A percentile compares a stretch with the other conserved stretches of the same genome.
Evolutionary conservation across 2,113 vertebrate genomes (phyloP).

Genomic region (Platysteira castanea): DNA sequence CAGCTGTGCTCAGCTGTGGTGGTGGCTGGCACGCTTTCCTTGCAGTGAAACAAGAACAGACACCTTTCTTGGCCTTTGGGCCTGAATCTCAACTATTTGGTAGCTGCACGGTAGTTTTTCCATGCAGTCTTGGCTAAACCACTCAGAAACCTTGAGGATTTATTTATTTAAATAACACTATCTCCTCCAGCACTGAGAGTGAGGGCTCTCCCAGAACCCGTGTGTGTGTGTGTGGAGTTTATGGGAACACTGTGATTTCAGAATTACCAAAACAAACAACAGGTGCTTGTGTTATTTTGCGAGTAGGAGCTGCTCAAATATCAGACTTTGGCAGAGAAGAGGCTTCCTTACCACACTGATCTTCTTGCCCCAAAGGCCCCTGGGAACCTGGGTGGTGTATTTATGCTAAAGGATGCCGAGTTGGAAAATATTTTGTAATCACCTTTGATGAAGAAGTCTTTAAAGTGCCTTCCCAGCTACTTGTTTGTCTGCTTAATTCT

Average conservation of each 20-base stretch:
- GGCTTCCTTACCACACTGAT: not conserved
- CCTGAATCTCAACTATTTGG: not conserved
- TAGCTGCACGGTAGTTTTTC: not conserved
- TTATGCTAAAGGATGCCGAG: not conserved
- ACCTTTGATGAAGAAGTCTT: conserved; percentile 25
- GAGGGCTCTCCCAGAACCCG: not conserved
- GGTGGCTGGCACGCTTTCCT: not conserved
- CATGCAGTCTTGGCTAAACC: not conserved
- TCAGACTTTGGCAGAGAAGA: conserved; percentile 43
- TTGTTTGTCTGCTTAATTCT: not conserved
- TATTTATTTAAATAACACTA: not conserved
- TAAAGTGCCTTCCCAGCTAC: not conserved
- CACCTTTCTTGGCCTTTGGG: not conserved
- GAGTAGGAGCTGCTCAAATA: conserved; percentile 47
- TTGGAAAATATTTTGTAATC: conserved; percentile 20
- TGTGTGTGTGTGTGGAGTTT: not conserved
- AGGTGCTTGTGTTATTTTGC: conserved; percentile 58
- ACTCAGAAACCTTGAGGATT: not conserved
- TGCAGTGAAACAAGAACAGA: not conserved
- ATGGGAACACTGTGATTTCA: not conserved
- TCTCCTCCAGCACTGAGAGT: not conserved
- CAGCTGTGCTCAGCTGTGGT: not conserved
- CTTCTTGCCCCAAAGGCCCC: conserved; percentile 7
- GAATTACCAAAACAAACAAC: conserved; percentile 63
- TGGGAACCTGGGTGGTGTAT: conserved; percentile 28